A percentile compares a stretch with the other conserved stretches of the same genome.
Evolutionary conservation across 2,797 vertebrate genomes (phyloP).

Genomic region (Eulemur rubriventer): DNA sequence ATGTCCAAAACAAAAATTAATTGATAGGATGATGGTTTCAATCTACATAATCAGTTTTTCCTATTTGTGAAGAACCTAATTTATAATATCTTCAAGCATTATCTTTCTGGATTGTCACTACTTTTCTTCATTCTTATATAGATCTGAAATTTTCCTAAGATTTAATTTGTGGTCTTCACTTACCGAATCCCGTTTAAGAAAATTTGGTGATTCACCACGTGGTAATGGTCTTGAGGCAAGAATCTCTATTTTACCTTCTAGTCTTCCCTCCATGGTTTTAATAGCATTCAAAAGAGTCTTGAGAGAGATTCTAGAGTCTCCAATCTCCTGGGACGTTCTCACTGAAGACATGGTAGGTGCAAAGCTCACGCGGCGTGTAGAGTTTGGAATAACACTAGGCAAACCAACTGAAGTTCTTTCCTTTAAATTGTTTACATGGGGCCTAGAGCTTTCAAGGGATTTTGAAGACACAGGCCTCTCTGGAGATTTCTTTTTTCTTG

Average conservation of each 20-base stretch:
- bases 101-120: neutral
- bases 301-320: slow-evolving; percentile 66
- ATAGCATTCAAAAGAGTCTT: slow-evolving; percentile 74
- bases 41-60: neutral
- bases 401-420: slow-evolving; percentile 15
- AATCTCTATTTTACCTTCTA: slow-evolving; percentile 72
- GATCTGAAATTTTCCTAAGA: slow-evolving; percentile 43
- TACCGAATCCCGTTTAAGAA: slow-evolving; percentile 68
- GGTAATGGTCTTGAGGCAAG: slow-evolving; percentile 61
- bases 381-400: neutral
- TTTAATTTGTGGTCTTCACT: slow-evolving; percentile 62
- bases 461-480: slow-evolving; percentile 66
- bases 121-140: neutral
- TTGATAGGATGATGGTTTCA: neutral
- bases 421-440: neutral
- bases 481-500: slow-evolving; percentile 73
- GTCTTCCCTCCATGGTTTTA: slow-evolving; percentile 74
- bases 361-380: slow-evolving; percentile 60
- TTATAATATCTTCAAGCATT: neutral
- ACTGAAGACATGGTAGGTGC: slow-evolving; percentile 44
- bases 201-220: slow-evolving; percentile 27
- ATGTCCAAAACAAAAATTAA: slow-evolving; percentile 16
- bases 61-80: slow-evolving; percentile 5
- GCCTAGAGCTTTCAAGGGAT: slow-evolving; percentile 6
- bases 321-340: slow-evolving; percentile 57